Conservation (phyloP, 2,797 vertebrate genomes). For the Anolis apletophallus region DNA sequence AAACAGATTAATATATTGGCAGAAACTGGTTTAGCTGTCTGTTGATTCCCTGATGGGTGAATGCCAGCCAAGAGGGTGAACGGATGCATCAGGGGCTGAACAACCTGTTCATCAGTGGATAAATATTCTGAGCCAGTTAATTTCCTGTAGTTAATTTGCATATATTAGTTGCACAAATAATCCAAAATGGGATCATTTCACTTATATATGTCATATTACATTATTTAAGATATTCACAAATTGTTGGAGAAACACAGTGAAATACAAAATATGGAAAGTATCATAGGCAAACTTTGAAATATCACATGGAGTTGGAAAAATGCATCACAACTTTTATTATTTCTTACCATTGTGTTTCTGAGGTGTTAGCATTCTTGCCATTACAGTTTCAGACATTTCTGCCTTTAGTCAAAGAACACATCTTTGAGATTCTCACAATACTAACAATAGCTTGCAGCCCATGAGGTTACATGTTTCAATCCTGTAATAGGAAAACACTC, state of each 20-base stretch:
- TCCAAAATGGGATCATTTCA: conserved; percentile 11
- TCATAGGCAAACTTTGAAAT: neutral
- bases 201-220: neutral
- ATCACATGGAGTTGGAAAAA: neutral
- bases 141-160: conserved; percentile 18
- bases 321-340: neutral
- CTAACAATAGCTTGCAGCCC: neutral
- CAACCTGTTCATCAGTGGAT: conserved; percentile 9
- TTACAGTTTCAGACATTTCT: neutral
- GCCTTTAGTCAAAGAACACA: neutral
- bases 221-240: neutral
- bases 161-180: conserved; percentile 10
- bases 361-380: neutral
- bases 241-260: neutral
- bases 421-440: neutral
- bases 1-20: conserved; percentile 15
- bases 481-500: neutral
- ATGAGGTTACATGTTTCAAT: neutral
- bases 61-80: conserved; percentile 17
- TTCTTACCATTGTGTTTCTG: neutral
- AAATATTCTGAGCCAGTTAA: conserved; percentile 25
- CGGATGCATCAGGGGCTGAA: neutral
- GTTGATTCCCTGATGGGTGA: conserved; percentile 17
- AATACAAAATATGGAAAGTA: neutral
- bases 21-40: neutral